These are phyloP conservation scores for Brachionus asplanchnoidis DNA, from an alignment of 1,140 invertebrate species.

Conservation along the genomic window DNA sequence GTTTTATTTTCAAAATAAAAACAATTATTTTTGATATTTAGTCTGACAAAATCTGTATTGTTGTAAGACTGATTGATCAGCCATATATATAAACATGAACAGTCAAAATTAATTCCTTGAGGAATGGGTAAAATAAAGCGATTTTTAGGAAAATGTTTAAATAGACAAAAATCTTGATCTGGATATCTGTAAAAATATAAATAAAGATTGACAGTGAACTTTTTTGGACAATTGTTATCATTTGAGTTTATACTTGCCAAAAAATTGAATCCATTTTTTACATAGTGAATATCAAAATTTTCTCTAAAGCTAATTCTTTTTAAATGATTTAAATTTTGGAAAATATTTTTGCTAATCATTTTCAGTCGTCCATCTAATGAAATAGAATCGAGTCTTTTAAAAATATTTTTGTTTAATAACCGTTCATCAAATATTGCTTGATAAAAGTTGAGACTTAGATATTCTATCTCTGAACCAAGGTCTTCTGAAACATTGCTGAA, in stretches of 20 bases:
- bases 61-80: background rate
- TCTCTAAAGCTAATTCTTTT: background rate
- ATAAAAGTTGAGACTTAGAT: background rate
- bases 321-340: background rate
- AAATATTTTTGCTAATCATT: background rate
- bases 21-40: background rate
- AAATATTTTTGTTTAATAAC: background rate
- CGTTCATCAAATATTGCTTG: background rate
- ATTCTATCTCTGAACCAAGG: background rate
- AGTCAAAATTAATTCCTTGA: background rate
- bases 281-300: background rate
- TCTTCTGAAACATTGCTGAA: background rate
- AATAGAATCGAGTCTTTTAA: background rate
- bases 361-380: background rate
- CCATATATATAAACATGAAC: background rate
- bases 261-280: background rate
- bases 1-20: background rate
- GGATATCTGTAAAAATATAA: background rate
- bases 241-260: background rate
- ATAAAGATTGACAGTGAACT: background rate
- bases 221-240: background rate
- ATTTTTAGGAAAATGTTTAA: background rate
- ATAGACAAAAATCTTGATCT: background rate
- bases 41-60: background rate
- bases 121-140: background rate